Evolutionary conservation across 2,113 vertebrate species (phyloP).

Genomic region (Aythya baeri): DNA sequence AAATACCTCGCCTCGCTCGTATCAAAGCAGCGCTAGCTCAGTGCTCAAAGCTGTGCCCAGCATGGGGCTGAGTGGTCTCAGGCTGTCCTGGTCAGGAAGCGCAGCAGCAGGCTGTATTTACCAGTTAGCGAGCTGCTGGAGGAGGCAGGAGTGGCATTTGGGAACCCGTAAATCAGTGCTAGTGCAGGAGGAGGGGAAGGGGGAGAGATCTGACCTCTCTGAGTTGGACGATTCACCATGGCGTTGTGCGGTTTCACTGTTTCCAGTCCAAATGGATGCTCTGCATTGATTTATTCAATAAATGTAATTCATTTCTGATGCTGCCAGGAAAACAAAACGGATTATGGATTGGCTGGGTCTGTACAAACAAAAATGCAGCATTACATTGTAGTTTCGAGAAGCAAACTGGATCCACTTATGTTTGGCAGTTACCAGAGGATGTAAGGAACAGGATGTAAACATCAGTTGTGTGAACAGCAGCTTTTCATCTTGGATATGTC

Average conservation of each 20-base stretch:
- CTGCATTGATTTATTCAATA: background rate
- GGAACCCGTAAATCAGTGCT: background rate
- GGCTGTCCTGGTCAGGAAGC: background rate
- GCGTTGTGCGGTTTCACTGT: background rate
- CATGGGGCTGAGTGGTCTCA: background rate
- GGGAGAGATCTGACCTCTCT: background rate
- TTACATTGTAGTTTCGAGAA: background rate
- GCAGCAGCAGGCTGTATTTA: background rate
- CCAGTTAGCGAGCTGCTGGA: background rate
- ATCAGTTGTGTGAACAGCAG: background rate
- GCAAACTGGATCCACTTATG: background rate
- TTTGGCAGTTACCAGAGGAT: fast-evolving
- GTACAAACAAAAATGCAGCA: background rate
- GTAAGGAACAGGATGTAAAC: background rate
- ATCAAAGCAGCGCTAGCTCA: fast-evolving
- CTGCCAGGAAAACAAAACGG: background rate
- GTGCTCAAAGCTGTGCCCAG: background rate
- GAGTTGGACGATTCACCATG: background rate
- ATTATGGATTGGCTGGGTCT: background rate
- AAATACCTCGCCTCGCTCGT: background rate
- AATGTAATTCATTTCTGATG: background rate
- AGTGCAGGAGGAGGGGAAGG: background rate
- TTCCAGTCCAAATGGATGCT: background rate
- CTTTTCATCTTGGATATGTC: background rate
- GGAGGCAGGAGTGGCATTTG: background rate